phyloP scores from a whole-genome alignment of 2,797 vertebrate genomes.

The Sciurus carolinensis region DNA sequence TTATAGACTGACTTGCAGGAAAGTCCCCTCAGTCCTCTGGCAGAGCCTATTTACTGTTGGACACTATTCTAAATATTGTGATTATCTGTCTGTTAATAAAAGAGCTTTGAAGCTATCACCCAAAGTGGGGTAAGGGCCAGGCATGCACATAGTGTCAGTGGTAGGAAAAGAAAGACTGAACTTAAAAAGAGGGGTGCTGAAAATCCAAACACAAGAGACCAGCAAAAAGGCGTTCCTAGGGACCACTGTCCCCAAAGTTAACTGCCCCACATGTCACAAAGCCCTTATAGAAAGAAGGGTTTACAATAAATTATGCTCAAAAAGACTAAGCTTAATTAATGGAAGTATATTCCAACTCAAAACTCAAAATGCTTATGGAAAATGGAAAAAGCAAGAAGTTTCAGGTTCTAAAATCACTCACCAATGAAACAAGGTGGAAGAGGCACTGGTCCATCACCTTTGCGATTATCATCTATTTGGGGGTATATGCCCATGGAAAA shows the following conservation, averaged over 20 bases:
- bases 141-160: neutral
- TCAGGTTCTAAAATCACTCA: neutral
- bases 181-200: neutral
- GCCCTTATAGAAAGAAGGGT: neutral
- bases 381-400: neutral
- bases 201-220: constrained; percentile 1
- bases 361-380: neutral
- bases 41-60: neutral
- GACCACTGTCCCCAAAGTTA: neutral
- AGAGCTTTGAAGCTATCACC: neutral
- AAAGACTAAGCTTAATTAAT: neutral
- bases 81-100: neutral
- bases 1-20: neutral
- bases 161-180: neutral
- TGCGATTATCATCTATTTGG: neutral
- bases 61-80: neutral
- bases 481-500: neutral
- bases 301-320: neutral
- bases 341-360: neutral
- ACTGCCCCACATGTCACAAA: neutral
- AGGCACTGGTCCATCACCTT: neutral
- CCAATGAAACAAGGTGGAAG: neutral
- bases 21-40: constrained; percentile 33
- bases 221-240: neutral
- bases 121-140: neutral